phyloP scores from a whole-genome alignment of 2,113 vertebrate species.

The Ondatra zibethicus region DNA sequence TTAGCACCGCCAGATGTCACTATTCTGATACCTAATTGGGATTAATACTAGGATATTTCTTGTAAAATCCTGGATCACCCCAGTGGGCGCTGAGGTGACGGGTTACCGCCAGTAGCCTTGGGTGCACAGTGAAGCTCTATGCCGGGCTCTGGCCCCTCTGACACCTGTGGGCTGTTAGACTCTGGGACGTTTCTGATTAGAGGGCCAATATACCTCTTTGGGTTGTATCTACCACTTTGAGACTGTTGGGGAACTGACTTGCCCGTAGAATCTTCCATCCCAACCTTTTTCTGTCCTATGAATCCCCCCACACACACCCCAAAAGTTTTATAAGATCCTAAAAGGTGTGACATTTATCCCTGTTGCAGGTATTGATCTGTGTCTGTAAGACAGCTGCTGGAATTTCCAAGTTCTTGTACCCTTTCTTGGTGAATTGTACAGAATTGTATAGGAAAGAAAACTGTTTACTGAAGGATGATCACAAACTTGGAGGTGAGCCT shows the following conservation, averaged over 20 bases:
- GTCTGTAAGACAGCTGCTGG: not conserved
- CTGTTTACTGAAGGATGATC: not conserved
- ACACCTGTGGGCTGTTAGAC: not conserved
- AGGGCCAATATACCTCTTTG: not conserved
- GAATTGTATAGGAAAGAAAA: not conserved
- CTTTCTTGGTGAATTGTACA: not conserved
- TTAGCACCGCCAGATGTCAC: not conserved
- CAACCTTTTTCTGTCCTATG: not conserved
- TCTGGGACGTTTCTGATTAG: not conserved
- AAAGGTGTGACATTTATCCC: not conserved
- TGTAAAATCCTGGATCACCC: not conserved
- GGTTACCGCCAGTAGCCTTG: not conserved
- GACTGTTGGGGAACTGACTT: not conserved
- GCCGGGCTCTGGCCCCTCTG: not conserved
- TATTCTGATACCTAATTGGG: not conserved
- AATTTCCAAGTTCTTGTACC: not conserved
- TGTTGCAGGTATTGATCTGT: not conserved
- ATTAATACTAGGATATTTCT: not conserved
- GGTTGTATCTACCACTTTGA: not conserved
- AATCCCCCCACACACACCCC: not conserved
- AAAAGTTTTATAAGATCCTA: not conserved
- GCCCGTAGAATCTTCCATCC: not conserved
- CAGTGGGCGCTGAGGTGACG: not conserved
- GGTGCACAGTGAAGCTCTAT: not conserved
- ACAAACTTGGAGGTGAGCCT: not conserved